Conservation (phyloP, 2,113 vertebrate species). For the Lasiurus cinereus region DNA sequence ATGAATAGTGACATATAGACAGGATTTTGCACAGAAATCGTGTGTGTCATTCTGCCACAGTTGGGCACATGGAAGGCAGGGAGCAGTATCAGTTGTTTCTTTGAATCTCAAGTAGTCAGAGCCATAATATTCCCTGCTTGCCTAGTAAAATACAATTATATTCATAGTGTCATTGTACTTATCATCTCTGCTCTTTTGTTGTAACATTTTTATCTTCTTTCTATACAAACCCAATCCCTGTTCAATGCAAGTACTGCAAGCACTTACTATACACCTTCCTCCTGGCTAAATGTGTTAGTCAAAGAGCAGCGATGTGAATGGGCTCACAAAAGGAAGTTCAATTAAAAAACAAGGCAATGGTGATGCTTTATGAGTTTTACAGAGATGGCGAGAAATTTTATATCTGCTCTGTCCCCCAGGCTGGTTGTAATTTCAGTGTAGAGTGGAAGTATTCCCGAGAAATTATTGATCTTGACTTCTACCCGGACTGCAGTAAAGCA, state of each 20-base stretch:
- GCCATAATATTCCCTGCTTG: not conserved
- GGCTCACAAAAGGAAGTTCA: conserved; percentile 64
- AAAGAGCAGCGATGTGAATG: conserved; percentile 24
- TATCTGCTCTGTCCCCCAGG: conserved; percentile 77
- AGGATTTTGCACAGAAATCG: not conserved
- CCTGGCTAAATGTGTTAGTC: conserved; percentile 34
- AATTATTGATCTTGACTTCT: conserved; percentile 86
- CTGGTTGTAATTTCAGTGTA: conserved; percentile 75
- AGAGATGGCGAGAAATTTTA: conserved; percentile 76
- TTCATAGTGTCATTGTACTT: not conserved
- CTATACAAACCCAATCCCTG: not conserved
- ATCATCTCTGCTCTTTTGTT: not conserved
- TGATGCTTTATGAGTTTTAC: conserved; percentile 76
- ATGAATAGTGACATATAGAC: not conserved
- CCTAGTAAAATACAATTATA: not conserved
- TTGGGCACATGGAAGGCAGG: not conserved
- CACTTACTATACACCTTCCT: not conserved
- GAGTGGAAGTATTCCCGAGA: conserved; percentile 82
- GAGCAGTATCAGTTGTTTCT: not conserved
- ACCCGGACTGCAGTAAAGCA: conserved; percentile 80
- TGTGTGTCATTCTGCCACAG: not conserved
- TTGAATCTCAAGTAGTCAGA: not conserved
- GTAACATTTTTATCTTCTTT: not conserved
- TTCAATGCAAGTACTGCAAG: not conserved
- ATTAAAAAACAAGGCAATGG: conserved; percentile 69